Evolutionary conservation across 1,140 invertebrate species (phyloP), one percentile per base, ranked within the genome.

Genomic region (Tenebrio molitor): DNA sequence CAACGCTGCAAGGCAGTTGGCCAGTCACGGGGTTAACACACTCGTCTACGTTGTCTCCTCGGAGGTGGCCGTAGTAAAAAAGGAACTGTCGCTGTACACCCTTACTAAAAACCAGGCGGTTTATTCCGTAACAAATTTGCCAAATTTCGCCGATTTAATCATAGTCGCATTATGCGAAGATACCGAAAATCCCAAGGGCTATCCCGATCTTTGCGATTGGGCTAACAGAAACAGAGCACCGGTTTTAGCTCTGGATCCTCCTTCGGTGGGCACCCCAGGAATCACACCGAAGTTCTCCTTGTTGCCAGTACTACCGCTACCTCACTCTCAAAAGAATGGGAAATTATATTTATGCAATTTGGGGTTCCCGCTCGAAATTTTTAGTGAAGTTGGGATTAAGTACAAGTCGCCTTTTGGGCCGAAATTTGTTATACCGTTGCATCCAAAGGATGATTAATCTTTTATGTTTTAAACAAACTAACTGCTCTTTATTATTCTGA

Each of bases 371-470:
- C 85, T 90, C 68, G 88, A 89, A 80, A 87, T 95, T 36, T 96
- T 93, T 83, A 84, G 86, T 46, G 89, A 93, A 76, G 88, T 92
- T 75, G 91, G 91, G 39, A 92, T 97, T 70, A 88, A 87, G 29
- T 97, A 97, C 83, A 89, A 88, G 77, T 93, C 94, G 68, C 95
- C 95, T 3, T 97, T 97, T 84, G 94, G 93, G 72, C 91, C 94
- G 39, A 93, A 94, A 84, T 93, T 94, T 84, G 89, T 94, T 76
- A 94, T 96, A 85, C 90, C 94, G 71, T 87, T 97, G 74, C 91
- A 96, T 87, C 86, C 88, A 72, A 88, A 88, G 71, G 72, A 78
- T 50, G 65, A 68, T 33, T 68, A 29, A 25, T 15, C 5, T 17
- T n/a, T n/a, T n/a, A n/a, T 46, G 16, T 46, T 25, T 15, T 25